Base-by-base conservation (phyloP, 92 coral and sea anemone species). In the Zoanthus sansibaricus region DNA sequence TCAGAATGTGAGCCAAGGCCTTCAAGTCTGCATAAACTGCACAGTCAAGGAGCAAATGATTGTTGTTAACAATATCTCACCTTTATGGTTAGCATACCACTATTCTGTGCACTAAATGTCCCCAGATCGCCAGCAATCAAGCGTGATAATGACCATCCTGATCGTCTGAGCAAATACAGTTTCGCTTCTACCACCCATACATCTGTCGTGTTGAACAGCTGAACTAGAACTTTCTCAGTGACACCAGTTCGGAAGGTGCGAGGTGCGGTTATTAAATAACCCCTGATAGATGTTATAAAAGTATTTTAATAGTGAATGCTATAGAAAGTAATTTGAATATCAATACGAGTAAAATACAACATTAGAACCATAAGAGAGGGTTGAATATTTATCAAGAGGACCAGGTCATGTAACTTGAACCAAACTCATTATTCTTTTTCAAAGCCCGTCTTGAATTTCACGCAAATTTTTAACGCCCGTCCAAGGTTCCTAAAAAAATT, bases 201-300 rank as follows among this genome's bases (percentile, higher is more conserved):
- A 21, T 20, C 85, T 6, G n/a, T 55, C 61, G 71, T 79, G 73
- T 78, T 75, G 59, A 77, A 71, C 15, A 94, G 89, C 72, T 87
- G 79, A n/a, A 94, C 94, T 66, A 87, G 68, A 18, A 94, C 44
- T 62, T 86, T 86, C 30, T 90, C 86, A 6, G 88, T 86, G 74
- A 89, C 86, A n/a, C 97, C 97, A 0, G 91, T 61, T 44, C 92
- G 92, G 80, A 76, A 94, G 9, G 87, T 78, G 47, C 92, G 90
- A 54, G 97, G 87, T n/a, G 89, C 83, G 32, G 97, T 94, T 18
- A 94, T 87, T 73, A 94, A 69, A 86, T 88, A 92, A 6, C 88
- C 90, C 42, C 97, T 92, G 70, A 48, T 79, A 56, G 42, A 37
- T 2, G 42, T 37, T 37, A 37, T 37, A 37, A 37, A 37, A 37